Evolutionary conservation across 2,113 vertebrate species (phyloP).

Genomic region (Syrrhaptes paradoxus): DNA sequence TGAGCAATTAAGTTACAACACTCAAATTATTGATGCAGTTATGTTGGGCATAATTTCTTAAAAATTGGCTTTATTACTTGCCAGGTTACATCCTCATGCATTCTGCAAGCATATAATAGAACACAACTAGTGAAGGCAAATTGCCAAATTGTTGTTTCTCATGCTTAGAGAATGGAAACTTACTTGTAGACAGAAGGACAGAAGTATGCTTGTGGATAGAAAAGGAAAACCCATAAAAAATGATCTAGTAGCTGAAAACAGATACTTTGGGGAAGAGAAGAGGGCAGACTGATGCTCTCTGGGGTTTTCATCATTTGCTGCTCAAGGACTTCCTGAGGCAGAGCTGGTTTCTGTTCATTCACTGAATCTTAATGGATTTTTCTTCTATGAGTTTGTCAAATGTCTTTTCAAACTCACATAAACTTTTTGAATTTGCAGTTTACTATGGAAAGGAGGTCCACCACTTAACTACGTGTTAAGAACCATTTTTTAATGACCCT

Average conservation of each 20-base stretch:
- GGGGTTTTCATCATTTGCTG: neutral
- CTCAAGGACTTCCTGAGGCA: neutral
- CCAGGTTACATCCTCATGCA: neutral
- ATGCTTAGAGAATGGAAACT: neutral
- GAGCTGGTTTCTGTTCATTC: neutral
- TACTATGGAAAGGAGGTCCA: neutral
- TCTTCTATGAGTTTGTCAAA: neutral
- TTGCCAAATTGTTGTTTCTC: neutral
- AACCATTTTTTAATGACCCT: neutral
- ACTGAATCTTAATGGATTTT: neutral
- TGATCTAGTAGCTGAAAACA: neutral
- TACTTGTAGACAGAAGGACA: neutral
- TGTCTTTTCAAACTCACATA: neutral
- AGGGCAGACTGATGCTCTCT: neutral
- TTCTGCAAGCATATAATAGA: neutral
- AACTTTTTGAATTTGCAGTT: neutral
- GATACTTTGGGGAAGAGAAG: neutral
- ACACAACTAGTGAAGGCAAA: neutral
- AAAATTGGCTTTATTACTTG: neutral
- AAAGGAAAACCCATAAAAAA: neutral
- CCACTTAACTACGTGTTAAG: neutral
- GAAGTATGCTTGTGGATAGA: neutral
- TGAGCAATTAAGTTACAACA: neutral
- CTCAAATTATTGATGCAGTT: neutral
- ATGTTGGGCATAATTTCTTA: neutral